Base-by-base conservation (phyloP, 2,113 vertebrate genomes). In the Gopherus evgoodei region DNA sequence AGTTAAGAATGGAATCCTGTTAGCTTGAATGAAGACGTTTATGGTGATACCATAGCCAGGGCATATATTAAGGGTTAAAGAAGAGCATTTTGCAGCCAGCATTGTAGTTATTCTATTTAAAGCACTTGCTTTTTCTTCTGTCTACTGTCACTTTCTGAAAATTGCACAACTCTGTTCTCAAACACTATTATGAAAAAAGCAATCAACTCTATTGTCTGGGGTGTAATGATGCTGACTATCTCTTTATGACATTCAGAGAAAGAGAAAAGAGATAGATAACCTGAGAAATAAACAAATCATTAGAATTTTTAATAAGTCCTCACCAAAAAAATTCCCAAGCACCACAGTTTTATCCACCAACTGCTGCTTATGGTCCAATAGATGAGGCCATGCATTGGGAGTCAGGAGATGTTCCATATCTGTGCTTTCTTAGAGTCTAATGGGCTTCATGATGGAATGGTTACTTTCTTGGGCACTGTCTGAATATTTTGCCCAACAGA, bases 151-250 rank as follows among this genome's bases (percentile, higher is more conserved):
- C 90, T 91, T 94, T 91, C 87, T 94, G 90, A 95, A 98, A 97
- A 96, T 97, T 96, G 86, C 89, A 96, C 84, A 94, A 94, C 91
- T 96, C 69, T 96, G 75, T 96, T 97, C 96, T 95, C 91, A 89
- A 97, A 91, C 80, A 93, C 47, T 93, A 90, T 96, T 95, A 96
- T 92, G 90, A 97, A 97, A 95, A 97, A 97, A 92, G 93, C 96
- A 97, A 98, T 98, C 97, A 96, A 44, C 89, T 96, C 93, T 92
- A 95, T 97, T 98, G 97, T 97, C 97, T 97, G 56, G 94, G 81
- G 87, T 91, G 91, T 94, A 97, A 97, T 97, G 96, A 97, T 95
- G 92, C 90, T 97, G 94, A 94, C 93, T 97, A 96, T 95, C 96
- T 96, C 93, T 92, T 95, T 95, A 95, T 50, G 95, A 72, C 79